phyloP scores from a whole-genome alignment of 2,113 vertebrate genomes.

The Pholis gunnellus region DNA sequence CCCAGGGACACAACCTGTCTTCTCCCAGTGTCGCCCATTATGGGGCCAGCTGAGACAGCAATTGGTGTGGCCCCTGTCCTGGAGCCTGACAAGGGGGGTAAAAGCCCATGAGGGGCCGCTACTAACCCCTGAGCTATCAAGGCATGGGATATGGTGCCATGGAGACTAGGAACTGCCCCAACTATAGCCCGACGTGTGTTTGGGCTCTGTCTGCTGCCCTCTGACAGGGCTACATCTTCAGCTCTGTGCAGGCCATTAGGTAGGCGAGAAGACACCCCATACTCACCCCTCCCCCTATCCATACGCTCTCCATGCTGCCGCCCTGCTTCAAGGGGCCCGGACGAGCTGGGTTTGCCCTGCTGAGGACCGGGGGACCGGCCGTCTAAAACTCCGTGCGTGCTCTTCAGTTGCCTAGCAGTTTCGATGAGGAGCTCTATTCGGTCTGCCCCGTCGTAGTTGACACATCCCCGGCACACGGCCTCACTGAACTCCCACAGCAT shows the following conservation, averaged over 20 bases:
- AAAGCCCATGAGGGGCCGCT: slow-evolving; percentile 77
- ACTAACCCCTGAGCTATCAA: slow-evolving; percentile 87
- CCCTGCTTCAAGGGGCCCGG: slow-evolving; percentile 76
- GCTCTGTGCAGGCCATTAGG: slow-evolving; percentile 87
- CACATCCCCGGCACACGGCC: slow-evolving; percentile 92
- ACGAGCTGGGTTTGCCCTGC: slow-evolving; percentile 82
- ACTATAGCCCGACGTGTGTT: slow-evolving; percentile 86
- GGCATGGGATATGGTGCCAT: slow-evolving; percentile 78
- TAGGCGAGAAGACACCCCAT: slow-evolving; percentile 85
- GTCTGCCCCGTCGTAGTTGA: slow-evolving; percentile 93
- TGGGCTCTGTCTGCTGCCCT: slow-evolving; percentile 87
- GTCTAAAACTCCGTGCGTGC: slow-evolving; percentile 89
- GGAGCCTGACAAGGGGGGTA: slow-evolving; percentile 79
- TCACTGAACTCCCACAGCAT: slow-evolving; percentile 96
- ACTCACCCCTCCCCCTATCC: slow-evolving; percentile 85
- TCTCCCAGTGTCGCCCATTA: slow-evolving; percentile 82
- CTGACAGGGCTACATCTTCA: slow-evolving; percentile 83
- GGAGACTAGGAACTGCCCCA: slow-evolving; percentile 82
- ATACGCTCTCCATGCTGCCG: slow-evolving; percentile 81
- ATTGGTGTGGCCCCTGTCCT: slow-evolving; percentile 74
- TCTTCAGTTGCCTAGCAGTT: slow-evolving; percentile 90
- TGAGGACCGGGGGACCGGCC: slow-evolving; percentile 90
- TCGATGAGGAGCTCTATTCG: slow-evolving; percentile 91
- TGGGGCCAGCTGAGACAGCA: slow-evolving; percentile 76
- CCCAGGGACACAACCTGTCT: slow-evolving; percentile 80